A percentile compares a stretch with the other conserved stretches of the same genome.
Evolutionary conservation across 2,113 vertebrate species (phyloP).

Genomic region (Elachura formosa): DNA sequence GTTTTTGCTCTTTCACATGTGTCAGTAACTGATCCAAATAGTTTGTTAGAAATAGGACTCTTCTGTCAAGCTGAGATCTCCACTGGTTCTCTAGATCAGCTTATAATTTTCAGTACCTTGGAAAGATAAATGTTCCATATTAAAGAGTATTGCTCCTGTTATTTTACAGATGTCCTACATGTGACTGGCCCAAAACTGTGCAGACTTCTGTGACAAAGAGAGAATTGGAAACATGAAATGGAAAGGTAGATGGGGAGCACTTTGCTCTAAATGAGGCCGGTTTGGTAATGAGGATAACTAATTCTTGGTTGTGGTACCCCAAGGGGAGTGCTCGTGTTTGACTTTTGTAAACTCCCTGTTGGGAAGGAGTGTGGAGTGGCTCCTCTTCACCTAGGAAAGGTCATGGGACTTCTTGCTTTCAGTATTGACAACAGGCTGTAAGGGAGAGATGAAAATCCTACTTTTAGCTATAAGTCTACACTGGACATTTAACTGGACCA

Average conservation of each 20-base stretch:
- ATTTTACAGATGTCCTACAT: background rate
- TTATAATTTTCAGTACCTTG: background rate
- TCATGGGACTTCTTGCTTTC: background rate
- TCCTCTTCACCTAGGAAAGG: background rate
- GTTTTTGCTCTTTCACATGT: background rate
- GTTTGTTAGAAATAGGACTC: background rate
- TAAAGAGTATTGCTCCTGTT: background rate
- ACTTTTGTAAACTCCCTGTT: background rate
- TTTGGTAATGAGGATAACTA: background rate
- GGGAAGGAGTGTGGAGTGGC: background rate
- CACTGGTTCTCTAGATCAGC: background rate
- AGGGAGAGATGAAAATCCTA: background rate
- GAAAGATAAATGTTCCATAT: background rate
- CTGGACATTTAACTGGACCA: background rate
- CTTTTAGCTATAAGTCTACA: background rate
- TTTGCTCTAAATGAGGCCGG: background rate
- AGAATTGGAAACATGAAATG: background rate
- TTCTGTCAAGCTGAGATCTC: background rate
- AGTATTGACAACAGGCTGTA: background rate
- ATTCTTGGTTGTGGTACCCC: background rate
- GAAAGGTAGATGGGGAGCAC: background rate
- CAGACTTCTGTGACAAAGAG: background rate
- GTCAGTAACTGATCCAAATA: background rate
- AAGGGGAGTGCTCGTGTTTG: background rate
- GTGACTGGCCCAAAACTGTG: background rate